These are phyloP conservation scores for Eptesicus fuscus DNA, from an alignment of 2,113 vertebrate genomes.

Conservation along the genomic window DNA sequence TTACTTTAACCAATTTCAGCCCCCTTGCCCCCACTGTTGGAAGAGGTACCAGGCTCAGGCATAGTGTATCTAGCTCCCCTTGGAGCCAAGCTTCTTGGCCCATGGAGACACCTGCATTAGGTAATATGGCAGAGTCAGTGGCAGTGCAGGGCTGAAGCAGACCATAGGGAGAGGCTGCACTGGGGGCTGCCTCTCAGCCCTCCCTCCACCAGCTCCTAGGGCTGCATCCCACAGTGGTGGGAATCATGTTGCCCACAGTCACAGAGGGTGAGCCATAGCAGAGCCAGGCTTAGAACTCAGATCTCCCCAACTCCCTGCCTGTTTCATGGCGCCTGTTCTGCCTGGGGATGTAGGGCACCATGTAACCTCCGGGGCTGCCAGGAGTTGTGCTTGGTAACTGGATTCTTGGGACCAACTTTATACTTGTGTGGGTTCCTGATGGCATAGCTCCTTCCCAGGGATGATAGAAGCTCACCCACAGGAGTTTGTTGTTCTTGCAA, in stretches of 20 bases:
- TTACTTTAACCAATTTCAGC: neutral
- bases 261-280: neutral
- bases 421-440: neutral
- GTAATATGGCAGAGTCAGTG: constrained; percentile 1
- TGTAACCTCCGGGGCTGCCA: neutral
- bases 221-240: neutral
- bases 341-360: neutral
- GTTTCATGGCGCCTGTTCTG: neutral
- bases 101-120: neutral
- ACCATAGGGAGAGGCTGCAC: neutral
- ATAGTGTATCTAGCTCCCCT: neutral
- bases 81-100: constrained; percentile 69
- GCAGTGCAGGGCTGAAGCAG: neutral
- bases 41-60: neutral
- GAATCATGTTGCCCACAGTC: neutral
- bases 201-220: neutral
- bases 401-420: neutral
- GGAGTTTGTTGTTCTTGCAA: neutral
- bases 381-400: neutral
- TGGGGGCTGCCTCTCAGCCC: neutral
- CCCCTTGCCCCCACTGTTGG: neutral
- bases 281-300: constrained; percentile 65
- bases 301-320: neutral
- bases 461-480: rapidly evolving
- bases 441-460: neutral